These are phyloP conservation scores for Halocaridina rubra DNA, from an alignment of 2,888 invertebrate species.

Conservation along the genomic window DNA sequence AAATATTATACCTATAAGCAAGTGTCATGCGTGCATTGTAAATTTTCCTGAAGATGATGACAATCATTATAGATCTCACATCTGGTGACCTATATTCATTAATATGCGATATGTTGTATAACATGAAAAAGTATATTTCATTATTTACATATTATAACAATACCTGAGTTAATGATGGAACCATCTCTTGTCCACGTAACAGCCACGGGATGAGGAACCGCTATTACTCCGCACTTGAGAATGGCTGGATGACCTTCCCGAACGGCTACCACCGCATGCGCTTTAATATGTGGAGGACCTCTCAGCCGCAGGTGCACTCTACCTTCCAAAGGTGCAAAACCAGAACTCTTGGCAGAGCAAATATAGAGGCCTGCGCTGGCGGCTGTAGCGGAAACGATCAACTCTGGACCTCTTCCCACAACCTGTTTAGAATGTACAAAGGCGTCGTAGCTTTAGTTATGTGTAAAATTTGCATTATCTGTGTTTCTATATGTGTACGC, in stretches of 20 bases:
- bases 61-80: no score
- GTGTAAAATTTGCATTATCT: no score
- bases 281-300: conserved; percentile 82
- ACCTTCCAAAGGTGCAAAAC: conserved; percentile 80
- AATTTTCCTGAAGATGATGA: no score
- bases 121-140: no score
- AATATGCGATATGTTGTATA: no score
- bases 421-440: conserved; percentile 67
- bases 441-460: background rate
- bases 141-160: no score
- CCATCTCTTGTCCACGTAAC: conserved; percentile 90
- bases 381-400: conserved; percentile 81
- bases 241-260: conserved; percentile 82
- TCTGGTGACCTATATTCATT: no score
- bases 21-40: no score
- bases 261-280: conserved; percentile 86
- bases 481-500: no score
- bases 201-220: conserved; percentile 90
- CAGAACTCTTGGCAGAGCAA: conserved; percentile 89
- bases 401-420: conserved; percentile 80
- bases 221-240: conserved; percentile 88
- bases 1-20: no score
- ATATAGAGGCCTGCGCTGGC: conserved; percentile 87
- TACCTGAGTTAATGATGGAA: conserved; percentile 65
- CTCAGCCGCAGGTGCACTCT: conserved; percentile 84